Conservation (phyloP, 2,797 vertebrate genomes). For the Rhadinocentrus ornatus region DNA sequence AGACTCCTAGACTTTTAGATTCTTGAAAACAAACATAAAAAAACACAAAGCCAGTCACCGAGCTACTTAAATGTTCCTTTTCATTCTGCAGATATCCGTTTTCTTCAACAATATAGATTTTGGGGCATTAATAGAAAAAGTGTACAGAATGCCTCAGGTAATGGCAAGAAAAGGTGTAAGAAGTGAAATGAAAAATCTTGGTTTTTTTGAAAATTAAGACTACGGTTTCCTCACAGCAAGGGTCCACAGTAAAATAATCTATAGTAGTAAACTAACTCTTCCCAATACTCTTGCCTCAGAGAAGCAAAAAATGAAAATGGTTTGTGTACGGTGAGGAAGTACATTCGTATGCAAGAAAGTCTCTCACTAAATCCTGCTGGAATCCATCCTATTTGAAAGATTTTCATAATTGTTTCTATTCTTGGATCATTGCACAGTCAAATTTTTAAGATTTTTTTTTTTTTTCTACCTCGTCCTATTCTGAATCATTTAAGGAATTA, state of each 20-base stretch:
- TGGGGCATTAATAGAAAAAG: slow-evolving; percentile 12
- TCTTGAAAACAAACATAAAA: background rate
- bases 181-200: slow-evolving; percentile 22
- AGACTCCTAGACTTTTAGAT: slow-evolving; percentile 1
- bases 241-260: slow-evolving; percentile 49
- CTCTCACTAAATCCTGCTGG: slow-evolving; percentile 57
- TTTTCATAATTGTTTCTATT: slow-evolving; percentile 67
- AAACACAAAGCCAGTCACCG: slow-evolving; percentile 22
- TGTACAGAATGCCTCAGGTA: slow-evolving; percentile 42
- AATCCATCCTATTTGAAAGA: slow-evolving; percentile 61
- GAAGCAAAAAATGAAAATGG: slow-evolving; percentile 8
- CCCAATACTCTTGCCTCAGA: slow-evolving; percentile 40
- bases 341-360: slow-evolving; percentile 41
- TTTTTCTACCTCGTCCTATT: slow-evolving; percentile 25
- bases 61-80: slow-evolving; percentile 9
- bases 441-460: slow-evolving; percentile 31
- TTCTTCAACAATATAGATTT: background rate
- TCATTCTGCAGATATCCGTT: slow-evolving; percentile 8
- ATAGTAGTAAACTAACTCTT: slow-evolving; percentile 58
- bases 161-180: slow-evolving; percentile 5
- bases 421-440: slow-evolving; percentile 40
- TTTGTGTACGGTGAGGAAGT: slow-evolving; percentile 2
- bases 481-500: slow-evolving; percentile 40
- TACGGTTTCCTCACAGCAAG: slow-evolving; percentile 54
- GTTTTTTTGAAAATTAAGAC: slow-evolving; percentile 50